Evolutionary conservation across 1,140 invertebrate species (phyloP).

Genomic region (Chionoecetes opilio): DNA sequence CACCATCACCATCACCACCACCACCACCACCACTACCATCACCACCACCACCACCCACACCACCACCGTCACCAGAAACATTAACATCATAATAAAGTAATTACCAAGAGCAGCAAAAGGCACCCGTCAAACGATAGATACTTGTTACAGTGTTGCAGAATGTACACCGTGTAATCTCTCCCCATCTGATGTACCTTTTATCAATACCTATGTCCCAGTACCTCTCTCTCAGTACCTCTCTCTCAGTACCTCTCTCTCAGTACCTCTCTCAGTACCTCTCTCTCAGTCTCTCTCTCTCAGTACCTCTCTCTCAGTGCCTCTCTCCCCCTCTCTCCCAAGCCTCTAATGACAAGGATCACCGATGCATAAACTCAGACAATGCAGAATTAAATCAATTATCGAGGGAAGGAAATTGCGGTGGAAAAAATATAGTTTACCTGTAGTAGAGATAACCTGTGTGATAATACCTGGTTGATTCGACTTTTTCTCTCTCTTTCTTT

Average conservation of each 20-base stretch:
- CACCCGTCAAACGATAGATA: neutral
- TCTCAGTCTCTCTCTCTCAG: no score
- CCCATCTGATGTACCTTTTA: no score
- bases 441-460: neutral
- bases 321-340: neutral
- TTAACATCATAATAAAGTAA: conserved; percentile 3
- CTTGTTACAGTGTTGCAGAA: no score
- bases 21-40: neutral
- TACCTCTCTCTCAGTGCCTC: no score
- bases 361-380: neutral
- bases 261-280: neutral
- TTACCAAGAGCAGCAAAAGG: neutral
- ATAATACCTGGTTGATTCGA: neutral
- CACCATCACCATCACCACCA: no score
- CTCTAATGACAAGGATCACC: neutral
- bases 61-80: neutral
- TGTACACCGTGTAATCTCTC: neutral
- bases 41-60: neutral
- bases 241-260: no score
- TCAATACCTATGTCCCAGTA: no score
- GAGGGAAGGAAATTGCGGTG: neutral
- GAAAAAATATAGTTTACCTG: neutral
- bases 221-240: no score
- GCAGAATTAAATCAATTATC: conserved; percentile 12
- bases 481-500: neutral